Evolutionary conservation across 2,113 vertebrate species (phyloP).

Genomic region (Lophotis ruficrista): DNA sequence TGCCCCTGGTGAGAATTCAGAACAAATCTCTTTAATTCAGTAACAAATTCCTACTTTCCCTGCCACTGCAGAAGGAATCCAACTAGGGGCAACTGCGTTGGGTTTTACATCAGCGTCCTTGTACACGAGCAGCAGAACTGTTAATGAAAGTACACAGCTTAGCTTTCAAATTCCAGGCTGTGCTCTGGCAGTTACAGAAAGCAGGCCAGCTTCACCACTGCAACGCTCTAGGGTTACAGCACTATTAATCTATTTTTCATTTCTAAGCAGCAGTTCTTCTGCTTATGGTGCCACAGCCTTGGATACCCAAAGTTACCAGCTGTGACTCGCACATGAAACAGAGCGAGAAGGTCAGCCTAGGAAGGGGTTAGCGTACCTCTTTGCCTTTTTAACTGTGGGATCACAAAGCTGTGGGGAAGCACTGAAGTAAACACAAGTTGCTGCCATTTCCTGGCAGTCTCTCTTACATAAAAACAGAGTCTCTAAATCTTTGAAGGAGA

Average conservation of each 20-base stretch:
- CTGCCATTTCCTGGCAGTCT: not conserved
- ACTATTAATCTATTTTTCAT: not conserved
- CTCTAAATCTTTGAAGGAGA: not conserved
- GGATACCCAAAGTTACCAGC: not conserved
- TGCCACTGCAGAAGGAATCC: not conserved
- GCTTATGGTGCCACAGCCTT: not conserved
- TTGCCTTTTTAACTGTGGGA: not conserved
- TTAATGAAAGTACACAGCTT: not conserved
- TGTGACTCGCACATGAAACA: not conserved
- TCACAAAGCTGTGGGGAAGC: not conserved
- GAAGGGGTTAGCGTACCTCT: not conserved
- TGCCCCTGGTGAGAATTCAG: not conserved
- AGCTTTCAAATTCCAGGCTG: not conserved
- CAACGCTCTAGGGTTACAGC: not conserved
- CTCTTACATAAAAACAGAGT: not conserved
- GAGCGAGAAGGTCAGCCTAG: not conserved
- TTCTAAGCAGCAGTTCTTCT: slow-evolving; percentile 15
- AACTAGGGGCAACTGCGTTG: not conserved
- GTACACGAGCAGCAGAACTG: not conserved
- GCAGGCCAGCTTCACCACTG: not conserved
- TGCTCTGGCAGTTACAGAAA: not conserved
- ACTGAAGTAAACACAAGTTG: not conserved
- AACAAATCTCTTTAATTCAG: not conserved
- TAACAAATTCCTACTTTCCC: not conserved
- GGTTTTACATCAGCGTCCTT: not conserved